Conservation (phyloP, 2,797 vertebrate species). For the Micropoecilia bifurca region DNA sequence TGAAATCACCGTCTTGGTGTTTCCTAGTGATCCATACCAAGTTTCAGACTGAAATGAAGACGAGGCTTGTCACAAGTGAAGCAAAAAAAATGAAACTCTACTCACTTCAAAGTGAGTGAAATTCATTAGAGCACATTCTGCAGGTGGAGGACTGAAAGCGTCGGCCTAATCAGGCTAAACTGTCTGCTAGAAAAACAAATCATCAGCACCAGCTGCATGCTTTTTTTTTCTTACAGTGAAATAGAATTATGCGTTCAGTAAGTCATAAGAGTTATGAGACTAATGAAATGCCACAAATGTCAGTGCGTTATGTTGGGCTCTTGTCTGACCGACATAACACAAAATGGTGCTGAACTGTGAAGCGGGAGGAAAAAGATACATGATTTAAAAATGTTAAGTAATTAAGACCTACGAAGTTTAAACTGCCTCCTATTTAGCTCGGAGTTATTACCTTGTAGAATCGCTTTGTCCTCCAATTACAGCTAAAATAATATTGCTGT, state of each 20-base stretch:
- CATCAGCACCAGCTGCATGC: neutral
- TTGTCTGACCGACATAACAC: neutral
- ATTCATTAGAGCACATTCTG: constrained; percentile 6
- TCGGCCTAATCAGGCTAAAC: neutral
- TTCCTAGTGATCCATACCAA: constrained; percentile 19
- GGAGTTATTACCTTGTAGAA: neutral
- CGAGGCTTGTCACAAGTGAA: neutral
- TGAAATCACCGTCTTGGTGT: constrained; percentile 15
- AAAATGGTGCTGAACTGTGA: neutral
- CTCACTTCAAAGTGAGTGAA: constrained; percentile 8
- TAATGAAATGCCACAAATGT: neutral
- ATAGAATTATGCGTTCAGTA: neutral
- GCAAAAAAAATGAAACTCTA: neutral
- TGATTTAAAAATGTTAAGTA: neutral
- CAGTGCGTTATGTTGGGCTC: neutral
- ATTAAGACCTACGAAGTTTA: neutral
- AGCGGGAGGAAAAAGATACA: neutral
- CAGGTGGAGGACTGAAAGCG: neutral
- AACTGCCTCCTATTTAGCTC: neutral
- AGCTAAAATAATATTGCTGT: neutral
- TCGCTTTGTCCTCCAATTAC: neutral
- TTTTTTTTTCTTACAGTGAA: neutral
- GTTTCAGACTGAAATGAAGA: constrained; percentile 12
- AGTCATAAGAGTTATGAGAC: neutral
- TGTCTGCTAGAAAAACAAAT: constrained; percentile 5